A percentile compares a stretch with the other conserved stretches of the same genome.
Evolutionary conservation across 2,888 invertebrate genomes (phyloP).

Genomic region (Scotopteryx bipunctaria): DNA sequence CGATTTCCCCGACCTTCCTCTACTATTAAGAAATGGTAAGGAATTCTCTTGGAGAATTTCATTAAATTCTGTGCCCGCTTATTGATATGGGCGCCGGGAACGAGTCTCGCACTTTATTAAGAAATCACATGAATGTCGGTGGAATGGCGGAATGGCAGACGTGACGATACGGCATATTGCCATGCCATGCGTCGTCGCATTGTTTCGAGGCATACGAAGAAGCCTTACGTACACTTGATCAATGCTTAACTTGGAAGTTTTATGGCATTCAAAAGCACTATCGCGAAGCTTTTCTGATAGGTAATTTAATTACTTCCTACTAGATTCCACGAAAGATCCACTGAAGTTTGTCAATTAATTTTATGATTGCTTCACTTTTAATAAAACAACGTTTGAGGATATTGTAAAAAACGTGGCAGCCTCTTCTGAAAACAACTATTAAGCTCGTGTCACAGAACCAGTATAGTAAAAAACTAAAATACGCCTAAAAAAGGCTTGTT

Average conservation of each 20-base stretch:
- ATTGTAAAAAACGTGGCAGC: too few relatives aligned
- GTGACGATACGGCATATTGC: slow-evolving; percentile 74
- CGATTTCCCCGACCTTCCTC: slow-evolving; percentile 3
- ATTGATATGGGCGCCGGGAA: slow-evolving; percentile 77
- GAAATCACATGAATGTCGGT: slow-evolving; percentile 76
- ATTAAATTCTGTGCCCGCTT: slow-evolving; percentile 69
- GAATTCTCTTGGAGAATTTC: slow-evolving; percentile 67
- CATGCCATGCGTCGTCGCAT: slow-evolving; percentile 41
- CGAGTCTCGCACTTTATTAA: slow-evolving; percentile 77
- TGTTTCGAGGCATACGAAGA: slow-evolving; percentile 26
- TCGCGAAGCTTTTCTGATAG: neutral
- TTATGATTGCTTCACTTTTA: too few relatives aligned
- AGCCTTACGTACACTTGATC: slow-evolving; percentile 13
- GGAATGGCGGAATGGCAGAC: slow-evolving; percentile 57
- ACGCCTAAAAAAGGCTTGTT: too few relatives aligned
- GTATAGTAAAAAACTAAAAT: too few relatives aligned
- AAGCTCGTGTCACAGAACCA: too few relatives aligned
- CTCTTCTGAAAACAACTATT: too few relatives aligned
- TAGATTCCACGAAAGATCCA: too few relatives aligned
- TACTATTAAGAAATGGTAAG: slow-evolving; percentile 57
- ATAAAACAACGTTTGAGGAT: too few relatives aligned
- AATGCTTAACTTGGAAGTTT: slow-evolving; percentile 1
- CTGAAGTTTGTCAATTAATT: too few relatives aligned
- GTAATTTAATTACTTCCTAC: too few relatives aligned
- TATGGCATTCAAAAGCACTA: too few relatives aligned